These are phyloP conservation scores for Brachionus asplanchnoidis DNA, from an alignment of 1,140 invertebrate species.

Conservation along the genomic window DNA sequence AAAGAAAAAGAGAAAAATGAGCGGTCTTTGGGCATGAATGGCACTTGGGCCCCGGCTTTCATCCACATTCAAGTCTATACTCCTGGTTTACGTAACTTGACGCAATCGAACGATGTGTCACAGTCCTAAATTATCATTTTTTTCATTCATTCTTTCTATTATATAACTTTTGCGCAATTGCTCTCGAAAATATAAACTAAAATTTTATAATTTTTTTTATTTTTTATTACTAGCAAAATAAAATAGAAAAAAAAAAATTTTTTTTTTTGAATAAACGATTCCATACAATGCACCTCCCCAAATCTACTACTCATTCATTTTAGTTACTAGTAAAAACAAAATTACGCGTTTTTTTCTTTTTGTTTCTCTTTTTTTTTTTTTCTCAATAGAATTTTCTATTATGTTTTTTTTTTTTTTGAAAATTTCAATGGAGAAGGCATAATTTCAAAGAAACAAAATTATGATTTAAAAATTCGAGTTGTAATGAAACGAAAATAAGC, in stretches of 20 bases:
- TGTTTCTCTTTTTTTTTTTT: not conserved
- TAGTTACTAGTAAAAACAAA: not conserved
- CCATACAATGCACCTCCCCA: not conserved
- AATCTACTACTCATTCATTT: not conserved
- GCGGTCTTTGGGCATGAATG: not conserved
- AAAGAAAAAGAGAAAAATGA: not conserved
- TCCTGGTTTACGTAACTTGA: conserved; percentile 13
- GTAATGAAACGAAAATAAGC: not conserved
- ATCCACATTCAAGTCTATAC: not conserved
- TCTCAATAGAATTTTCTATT: not conserved
- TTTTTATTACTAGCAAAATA: not conserved
- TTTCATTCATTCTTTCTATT: not conserved
- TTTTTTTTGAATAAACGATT: not conserved
- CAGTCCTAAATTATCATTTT: conserved; percentile 24
- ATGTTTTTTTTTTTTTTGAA: not conserved
- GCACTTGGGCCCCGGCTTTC: not conserved
- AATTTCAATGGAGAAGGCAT: not conserved
- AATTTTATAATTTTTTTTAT: not conserved
- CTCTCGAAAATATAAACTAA: not conserved
- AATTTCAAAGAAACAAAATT: conserved; percentile 36
- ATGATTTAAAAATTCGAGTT: not conserved
- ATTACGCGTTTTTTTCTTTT: not conserved
- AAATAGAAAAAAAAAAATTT: not conserved
- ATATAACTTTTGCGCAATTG: conserved; percentile 32
- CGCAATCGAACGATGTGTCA: conserved; percentile 14